Evolutionary conservation across 2,113 vertebrate species (phyloP), one percentile per base, ranked within the genome.

Genomic region (Serinus canaria): DNA sequence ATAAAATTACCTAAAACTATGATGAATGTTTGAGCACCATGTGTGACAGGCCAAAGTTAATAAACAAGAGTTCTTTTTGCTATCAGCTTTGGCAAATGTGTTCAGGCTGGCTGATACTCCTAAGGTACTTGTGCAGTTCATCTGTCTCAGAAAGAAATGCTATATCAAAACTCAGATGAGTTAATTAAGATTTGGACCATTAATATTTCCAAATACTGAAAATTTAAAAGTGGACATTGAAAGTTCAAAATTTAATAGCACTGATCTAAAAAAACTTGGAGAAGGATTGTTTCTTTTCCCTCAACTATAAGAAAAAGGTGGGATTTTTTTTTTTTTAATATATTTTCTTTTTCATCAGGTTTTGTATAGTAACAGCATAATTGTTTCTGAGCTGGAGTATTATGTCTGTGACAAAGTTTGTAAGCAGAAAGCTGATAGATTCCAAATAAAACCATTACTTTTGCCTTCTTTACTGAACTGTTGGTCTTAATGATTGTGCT

Each of bases 1-100:
- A 94, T 41, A 89, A 87, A 85, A 78, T 94, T 93, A 78, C 19
- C 22, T 39, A 83, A 92, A 94, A 76, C n/a, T 13, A 24, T 80
- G 60, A 94, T 83, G 60, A 64, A 59, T 81, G 5, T 50, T 86
- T 47, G 76, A 69, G 31, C 10, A 3, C 35, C 81, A 27, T 64
- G 21, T 43, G 23, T 90, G 50, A 60, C 35, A 92, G 35, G 49
- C 3, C 17, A 74, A 50, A 95, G 46, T 76, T 83, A 91, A 92
- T 91, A 92, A 83, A 77, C 4, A 7, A 47, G 68, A 69, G 21
- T 53, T 91, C 37, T 80, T 87, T 83, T 77, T 80, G 35, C 50
- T 83, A 9, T 93, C 44, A 75, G 23, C 44, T 89, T 84, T 92
- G 75, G 64, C 1, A 3, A 94, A 68, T 25, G 5, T 15, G 3